A percentile compares a stretch with the other conserved stretches of the same genome.
phyloP scores from a whole-genome alignment of 2,888 invertebrate genomes.

The Cistogaster globosa region DNA sequence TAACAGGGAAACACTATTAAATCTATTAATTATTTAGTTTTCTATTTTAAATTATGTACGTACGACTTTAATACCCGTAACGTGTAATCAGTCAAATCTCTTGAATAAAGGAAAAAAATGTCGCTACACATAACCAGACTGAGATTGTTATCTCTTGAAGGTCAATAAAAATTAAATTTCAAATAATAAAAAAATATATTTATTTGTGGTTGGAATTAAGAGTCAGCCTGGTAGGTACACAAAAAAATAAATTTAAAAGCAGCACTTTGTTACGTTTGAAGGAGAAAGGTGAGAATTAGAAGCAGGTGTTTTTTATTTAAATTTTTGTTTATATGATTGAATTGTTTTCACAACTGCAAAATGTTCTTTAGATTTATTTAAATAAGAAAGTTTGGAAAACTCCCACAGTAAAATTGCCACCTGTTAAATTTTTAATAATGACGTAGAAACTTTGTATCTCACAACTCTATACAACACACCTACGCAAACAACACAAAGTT shows the following conservation, averaged over 20 bases:
- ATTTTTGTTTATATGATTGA: background rate
- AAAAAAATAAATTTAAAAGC: constrained; percentile 16
- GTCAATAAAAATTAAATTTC: constrained; percentile 7
- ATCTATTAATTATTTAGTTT: no score
- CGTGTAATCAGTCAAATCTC: no score
- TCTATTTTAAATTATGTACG: no score
- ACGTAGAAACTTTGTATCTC: constrained; percentile 3
- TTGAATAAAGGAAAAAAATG: no score
- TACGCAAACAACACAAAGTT: constrained; percentile 7
- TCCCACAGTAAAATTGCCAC: constrained; percentile 36
- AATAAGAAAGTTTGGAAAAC: background rate
- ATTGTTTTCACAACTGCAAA: background rate
- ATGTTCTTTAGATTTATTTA: background rate
- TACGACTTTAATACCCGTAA: no score
- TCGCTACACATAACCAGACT: background rate
- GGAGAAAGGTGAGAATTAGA: background rate
- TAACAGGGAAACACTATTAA: no score
- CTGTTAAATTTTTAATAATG: constrained; percentile 51
- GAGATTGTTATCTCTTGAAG: constrained; percentile 31
- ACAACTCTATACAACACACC: background rate
- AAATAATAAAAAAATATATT: background rate
- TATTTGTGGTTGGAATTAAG: background rate
- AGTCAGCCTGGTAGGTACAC: constrained; percentile 22
- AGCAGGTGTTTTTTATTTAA: background rate
- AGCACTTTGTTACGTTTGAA: background rate